A percentile compares a stretch with the other conserved stretches of the same genome.
Evolutionary conservation across 2,113 vertebrate genomes (phyloP).

Genomic region (Columba janthina): DNA sequence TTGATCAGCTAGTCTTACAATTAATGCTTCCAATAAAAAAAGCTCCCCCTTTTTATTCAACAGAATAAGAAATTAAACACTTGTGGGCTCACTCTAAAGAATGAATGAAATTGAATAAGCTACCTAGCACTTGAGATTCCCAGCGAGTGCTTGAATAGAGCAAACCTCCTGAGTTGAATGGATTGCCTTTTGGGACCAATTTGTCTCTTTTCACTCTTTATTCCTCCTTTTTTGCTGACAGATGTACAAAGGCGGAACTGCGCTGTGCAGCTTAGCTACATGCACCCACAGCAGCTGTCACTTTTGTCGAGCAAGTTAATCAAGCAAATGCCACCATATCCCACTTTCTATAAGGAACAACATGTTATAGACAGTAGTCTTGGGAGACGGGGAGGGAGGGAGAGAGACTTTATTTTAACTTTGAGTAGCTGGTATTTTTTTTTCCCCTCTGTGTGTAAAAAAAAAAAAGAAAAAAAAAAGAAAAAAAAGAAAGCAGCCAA

Average conservation of each 20-base stretch:
- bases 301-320: constrained; percentile 99
- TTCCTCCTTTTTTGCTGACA: constrained; percentile 97
- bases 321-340: constrained; percentile 99
- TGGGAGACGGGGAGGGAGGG: constrained; percentile 81
- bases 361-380: constrained; percentile 88
- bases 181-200: constrained; percentile 99
- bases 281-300: constrained; percentile 98
- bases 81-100: constrained; percentile 97
- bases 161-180: constrained; percentile 98
- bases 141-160: constrained; percentile 98
- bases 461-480: not conserved
- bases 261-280: constrained; percentile 97
- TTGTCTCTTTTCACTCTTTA: constrained; percentile 99
- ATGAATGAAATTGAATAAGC: constrained; percentile 99
- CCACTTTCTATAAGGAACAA: constrained; percentile 92
- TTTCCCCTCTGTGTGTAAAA: not conserved
- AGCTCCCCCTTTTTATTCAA: constrained; percentile 82
- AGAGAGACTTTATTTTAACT: constrained; percentile 86
- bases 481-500: constrained; percentile 2
- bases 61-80: constrained; percentile 98
- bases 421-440: constrained; percentile 78
- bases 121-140: constrained; percentile 99
- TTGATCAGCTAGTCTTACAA: constrained; percentile 89
- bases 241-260: constrained; percentile 99
- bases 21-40: constrained; percentile 79